A percentile compares a stretch with the other conserved stretches of the same genome.
These are phyloP conservation scores for Epizoanthus fatuus DNA, from an alignment of 92 coral and sea anemone genomes.

Conservation along the genomic window DNA sequence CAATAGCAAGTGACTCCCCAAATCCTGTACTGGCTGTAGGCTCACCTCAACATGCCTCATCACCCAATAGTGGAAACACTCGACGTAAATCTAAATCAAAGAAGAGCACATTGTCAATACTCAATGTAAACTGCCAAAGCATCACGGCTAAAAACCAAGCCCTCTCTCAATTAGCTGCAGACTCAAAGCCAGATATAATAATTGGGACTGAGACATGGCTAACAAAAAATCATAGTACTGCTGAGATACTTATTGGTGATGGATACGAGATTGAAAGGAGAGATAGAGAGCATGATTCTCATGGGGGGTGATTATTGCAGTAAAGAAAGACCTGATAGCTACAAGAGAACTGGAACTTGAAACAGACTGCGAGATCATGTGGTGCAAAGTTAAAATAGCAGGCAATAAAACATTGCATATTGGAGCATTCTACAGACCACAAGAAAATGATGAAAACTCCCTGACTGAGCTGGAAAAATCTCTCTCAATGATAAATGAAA, in stretches of 20 bases:
- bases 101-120: too few relatives aligned
- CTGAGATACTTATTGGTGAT: conserved; percentile 38
- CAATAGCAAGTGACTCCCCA: too few relatives aligned
- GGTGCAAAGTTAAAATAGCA: conserved; percentile 47
- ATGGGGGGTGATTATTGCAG: conserved; percentile 58
- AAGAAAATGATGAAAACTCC: conserved; percentile 46
- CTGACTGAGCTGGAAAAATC: too few relatives aligned
- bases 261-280: conserved; percentile 57
- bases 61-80: too few relatives aligned
- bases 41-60: too few relatives aligned
- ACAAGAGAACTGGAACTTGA: conserved; percentile 46
- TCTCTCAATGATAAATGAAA: too few relatives aligned
- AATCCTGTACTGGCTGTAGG: too few relatives aligned
- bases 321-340: conserved; percentile 36
- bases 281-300: conserved; percentile 55
- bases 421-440: conserved; percentile 68
- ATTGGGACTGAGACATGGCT: conserved; percentile 63
- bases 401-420: conserved; percentile 61
- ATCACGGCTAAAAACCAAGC: too few relatives aligned
- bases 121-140: too few relatives aligned
- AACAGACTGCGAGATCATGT: conserved; percentile 64
- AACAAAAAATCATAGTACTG: conserved; percentile 41
- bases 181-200: too few relatives aligned
- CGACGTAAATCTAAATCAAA: too few relatives aligned
- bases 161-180: too few relatives aligned